Percentiles rank a stretch among this genome's conserved stretches.
These are phyloP conservation scores for Scaptomyza hsui DNA, from an alignment of 1,140 invertebrate species.

Conservation along the genomic window DNA sequence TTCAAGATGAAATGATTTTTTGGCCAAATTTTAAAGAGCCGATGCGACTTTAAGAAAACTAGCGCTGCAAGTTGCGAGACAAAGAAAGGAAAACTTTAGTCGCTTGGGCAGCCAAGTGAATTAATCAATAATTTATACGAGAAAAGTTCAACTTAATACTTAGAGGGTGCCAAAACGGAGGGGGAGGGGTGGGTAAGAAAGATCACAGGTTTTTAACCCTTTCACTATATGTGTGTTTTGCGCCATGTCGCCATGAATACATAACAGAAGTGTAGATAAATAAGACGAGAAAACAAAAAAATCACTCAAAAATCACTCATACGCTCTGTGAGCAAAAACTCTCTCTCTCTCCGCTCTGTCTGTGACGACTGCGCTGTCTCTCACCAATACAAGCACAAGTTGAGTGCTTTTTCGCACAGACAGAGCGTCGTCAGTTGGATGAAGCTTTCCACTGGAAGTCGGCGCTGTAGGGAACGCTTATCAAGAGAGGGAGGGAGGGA, in stretches of 20 bases:
- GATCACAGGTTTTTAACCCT: slow-evolving; percentile 81
- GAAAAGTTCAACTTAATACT: slow-evolving; percentile 50
- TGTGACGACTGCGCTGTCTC: slow-evolving; percentile 30
- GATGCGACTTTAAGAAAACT: slow-evolving; percentile 17
- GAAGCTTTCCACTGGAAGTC: slow-evolving; percentile 60
- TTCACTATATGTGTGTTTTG: slow-evolving; percentile 66
- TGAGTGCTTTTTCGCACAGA: slow-evolving; percentile 64
- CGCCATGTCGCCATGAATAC: slow-evolving; percentile 46
- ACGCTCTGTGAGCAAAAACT: too few relatives aligned
- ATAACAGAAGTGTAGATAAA: slow-evolving; percentile 55
- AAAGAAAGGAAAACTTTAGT: slow-evolving; percentile 35
- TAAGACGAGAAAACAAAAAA: slow-evolving; percentile 27
- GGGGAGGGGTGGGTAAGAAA: slow-evolving; percentile 20
- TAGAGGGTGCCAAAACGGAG: slow-evolving; percentile 5
- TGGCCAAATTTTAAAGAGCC: slow-evolving; percentile 13
- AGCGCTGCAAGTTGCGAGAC: neutral
- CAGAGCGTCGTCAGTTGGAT: slow-evolving; percentile 64
- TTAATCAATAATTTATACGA: slow-evolving; percentile 78
- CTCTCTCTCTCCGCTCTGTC: slow-evolving; percentile 11
- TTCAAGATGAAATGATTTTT: neutral
- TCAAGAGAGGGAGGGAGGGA: slow-evolving; percentile 3
- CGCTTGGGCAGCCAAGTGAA: slow-evolving; percentile 43
- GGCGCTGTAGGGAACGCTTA: slow-evolving; percentile 21
- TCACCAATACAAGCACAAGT: slow-evolving; percentile 29
- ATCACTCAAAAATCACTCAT: slow-evolving; percentile 39